These are phyloP conservation scores for Rhingia campestris DNA, from an alignment of 2,888 invertebrate species.

Conservation along the genomic window DNA sequence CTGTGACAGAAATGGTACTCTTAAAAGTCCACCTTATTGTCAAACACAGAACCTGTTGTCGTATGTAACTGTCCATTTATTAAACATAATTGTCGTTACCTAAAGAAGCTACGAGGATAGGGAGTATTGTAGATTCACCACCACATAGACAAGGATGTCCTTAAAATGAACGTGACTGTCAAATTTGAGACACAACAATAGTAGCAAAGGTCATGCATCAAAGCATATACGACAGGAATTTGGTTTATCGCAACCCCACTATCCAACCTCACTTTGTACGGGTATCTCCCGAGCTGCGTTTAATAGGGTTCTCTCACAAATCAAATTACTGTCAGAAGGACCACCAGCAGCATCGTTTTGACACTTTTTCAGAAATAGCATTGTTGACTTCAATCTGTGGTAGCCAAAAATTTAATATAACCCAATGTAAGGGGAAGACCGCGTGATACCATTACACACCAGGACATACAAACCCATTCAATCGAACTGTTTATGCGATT, in stretches of 20 bases:
- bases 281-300: slow-evolving; percentile 1
- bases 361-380: slow-evolving; percentile 24
- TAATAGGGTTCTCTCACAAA: slow-evolving; percentile 39
- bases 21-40: not conserved
- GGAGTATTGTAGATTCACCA: not conserved
- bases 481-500: slow-evolving; percentile 61
- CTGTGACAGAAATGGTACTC: slow-evolving; percentile 22
- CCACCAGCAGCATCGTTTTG: not conserved
- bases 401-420: slow-evolving; percentile 34
- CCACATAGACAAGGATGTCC: not conserved
- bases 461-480: slow-evolving; percentile 32
- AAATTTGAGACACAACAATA: slow-evolving; percentile 9
- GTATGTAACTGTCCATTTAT: slow-evolving; percentile 43
- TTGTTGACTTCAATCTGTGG: slow-evolving; percentile 10
- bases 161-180: slow-evolving; percentile 14
- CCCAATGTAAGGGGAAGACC: slow-evolving; percentile 20
- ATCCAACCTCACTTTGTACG: not conserved
- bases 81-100: slow-evolving; percentile 54
- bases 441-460: slow-evolving; percentile 28
- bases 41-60: slow-evolving; percentile 13
- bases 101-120: slow-evolving; percentile 5
- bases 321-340: slow-evolving; percentile 53
- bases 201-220: slow-evolving; percentile 6
- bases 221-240: slow-evolving; percentile 34
- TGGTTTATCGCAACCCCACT: slow-evolving; percentile 12